phyloP scores from a whole-genome alignment of 2,113 vertebrate species.

The Scomber scombrus region DNA sequence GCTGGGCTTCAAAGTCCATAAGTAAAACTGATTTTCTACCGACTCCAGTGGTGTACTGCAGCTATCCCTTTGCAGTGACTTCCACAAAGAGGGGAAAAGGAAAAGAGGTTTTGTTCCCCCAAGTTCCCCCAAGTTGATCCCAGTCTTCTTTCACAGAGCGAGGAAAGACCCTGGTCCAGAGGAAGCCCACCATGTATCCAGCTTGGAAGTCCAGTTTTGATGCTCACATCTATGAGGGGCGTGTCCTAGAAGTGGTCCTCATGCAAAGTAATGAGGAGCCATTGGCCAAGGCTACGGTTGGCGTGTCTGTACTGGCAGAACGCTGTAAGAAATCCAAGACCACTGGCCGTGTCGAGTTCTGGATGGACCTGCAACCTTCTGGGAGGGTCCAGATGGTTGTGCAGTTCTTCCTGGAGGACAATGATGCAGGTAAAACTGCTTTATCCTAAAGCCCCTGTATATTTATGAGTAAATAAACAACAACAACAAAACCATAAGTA shows the following conservation, averaged over 20 bases:
- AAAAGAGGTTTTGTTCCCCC: not conserved
- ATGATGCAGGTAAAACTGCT: slow-evolving; percentile 71
- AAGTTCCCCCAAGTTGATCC: not conserved
- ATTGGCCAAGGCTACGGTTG: slow-evolving; percentile 92
- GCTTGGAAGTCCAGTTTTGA: slow-evolving; percentile 94
- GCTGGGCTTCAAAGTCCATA: slow-evolving; percentile 11
- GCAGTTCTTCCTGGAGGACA: slow-evolving; percentile 83
- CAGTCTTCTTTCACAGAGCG: slow-evolving; percentile 85
- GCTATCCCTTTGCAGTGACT: not conserved
- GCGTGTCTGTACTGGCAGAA: slow-evolving; percentile 92
- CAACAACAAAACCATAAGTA: too few species aligned
- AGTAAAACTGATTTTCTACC: not conserved
- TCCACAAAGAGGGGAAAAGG: not conserved
- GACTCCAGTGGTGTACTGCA: not conserved
- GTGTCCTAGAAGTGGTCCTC: slow-evolving; percentile 94
- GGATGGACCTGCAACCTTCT: slow-evolving; percentile 88
- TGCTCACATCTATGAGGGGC: slow-evolving; percentile 95
- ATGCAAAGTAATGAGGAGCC: slow-evolving; percentile 92
- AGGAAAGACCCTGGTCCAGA: slow-evolving; percentile 96
- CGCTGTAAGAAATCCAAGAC: slow-evolving; percentile 91
- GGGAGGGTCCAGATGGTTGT: slow-evolving; percentile 82
- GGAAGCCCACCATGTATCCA: slow-evolving; percentile 96
- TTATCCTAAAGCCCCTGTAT: not conserved
- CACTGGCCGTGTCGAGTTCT: slow-evolving; percentile 90
- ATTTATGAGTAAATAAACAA: too few species aligned